Evolutionary conservation across 2,797 vertebrate species (phyloP).

Genomic region (Myotis daubentonii): DNA sequence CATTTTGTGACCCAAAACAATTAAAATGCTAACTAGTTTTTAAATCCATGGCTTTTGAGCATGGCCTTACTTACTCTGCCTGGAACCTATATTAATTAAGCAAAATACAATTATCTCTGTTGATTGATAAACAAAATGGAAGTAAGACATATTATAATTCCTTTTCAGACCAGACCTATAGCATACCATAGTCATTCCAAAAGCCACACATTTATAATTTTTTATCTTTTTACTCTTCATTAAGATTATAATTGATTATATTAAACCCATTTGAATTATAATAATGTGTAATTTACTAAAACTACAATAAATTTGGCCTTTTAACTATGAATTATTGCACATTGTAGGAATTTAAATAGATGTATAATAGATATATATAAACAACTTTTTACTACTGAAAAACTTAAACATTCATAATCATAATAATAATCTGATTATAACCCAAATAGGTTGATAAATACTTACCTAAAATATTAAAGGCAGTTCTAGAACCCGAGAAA

Average conservation of each 20-base stretch:
- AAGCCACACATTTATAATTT: background rate
- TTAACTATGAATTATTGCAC: conserved; percentile 10
- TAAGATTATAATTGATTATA: background rate
- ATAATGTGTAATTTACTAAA: background rate
- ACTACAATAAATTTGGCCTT: background rate
- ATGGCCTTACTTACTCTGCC: background rate
- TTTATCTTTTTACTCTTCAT: background rate
- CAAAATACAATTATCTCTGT: conserved; percentile 35
- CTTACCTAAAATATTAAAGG: background rate
- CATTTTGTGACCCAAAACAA: background rate
- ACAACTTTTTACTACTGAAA: background rate
- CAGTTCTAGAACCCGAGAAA: background rate
- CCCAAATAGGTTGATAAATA: background rate
- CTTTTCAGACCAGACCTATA: background rate
- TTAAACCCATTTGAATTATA: background rate
- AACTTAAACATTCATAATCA: background rate
- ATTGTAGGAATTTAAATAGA: background rate
- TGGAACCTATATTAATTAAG: conserved; percentile 30
- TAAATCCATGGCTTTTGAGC: background rate
- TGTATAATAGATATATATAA: background rate
- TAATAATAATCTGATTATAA: conserved; percentile 27
- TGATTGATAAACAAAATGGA: conserved; percentile 50
- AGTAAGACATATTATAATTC: conserved; percentile 33
- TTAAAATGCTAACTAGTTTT: conserved; percentile 9
- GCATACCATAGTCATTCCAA: background rate